Evolutionary conservation across 2,113 vertebrate species (phyloP), one percentile per base, ranked within the genome.

Genomic region (Scartelaos histophorus): DNA sequence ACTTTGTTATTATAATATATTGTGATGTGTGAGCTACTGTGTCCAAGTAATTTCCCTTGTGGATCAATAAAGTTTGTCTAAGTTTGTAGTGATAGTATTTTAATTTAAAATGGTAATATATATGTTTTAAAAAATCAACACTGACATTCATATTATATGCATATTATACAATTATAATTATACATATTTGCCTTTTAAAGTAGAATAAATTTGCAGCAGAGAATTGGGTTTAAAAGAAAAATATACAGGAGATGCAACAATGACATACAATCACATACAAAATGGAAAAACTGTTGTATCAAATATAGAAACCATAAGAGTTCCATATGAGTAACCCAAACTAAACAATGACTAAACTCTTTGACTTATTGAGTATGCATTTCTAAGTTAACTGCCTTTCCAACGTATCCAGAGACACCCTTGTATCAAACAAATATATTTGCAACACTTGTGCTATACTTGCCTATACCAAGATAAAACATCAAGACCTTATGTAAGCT

Each of bases 401-500:
- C 3, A 29, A 16, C 29, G 2, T 49, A 57, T 70, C 67, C 43
- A 77, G 24, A 62, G 25, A 7, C 24, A 11, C 57, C 3, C 22
- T n/a, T 47, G 13, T 69, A 73, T 70, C 46, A 53, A 66, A 72
- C 17, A 64, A 62, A 45, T 65, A 66, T 54, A n/a, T 9, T 21
- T 54, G 43, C 11, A 67, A 69, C 10, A n/a, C 51, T 54, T 54
- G 43, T 17, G 64, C 43, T 46, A 69, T 60, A 60, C 24, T 21
- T 22, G n/a, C 21, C 11, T 19, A 29, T 53, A 66, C 43, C 54
- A 70, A 82, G 25, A 51, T 19, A n/a, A 49, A 64, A 62, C 57
- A 56, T 68, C 24, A 66, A 49, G 74, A 46, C 25, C 70, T 53
- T 45, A 58, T 19, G 58, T 65, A 68, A 76, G 56, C 62, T 78